phyloP scores from a whole-genome alignment of 1,140 invertebrate genomes.

The Oreohelix idahoensis region DNA sequence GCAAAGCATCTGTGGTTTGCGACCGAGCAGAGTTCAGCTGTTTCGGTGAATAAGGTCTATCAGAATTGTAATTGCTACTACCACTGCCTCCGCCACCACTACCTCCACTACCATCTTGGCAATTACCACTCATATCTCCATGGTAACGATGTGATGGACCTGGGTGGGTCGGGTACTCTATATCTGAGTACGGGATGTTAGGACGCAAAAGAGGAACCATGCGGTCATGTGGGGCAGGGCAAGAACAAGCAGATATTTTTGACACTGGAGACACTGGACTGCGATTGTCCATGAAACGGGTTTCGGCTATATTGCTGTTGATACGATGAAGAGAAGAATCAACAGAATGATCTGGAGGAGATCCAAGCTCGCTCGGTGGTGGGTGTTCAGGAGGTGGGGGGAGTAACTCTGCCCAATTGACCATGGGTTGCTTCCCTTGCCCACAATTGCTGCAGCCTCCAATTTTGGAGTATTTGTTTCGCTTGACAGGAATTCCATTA shows the following conservation, averaged over 20 bases:
- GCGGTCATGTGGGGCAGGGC: conserved; percentile 61
- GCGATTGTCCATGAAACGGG: conserved; percentile 50
- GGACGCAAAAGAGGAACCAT: conserved; percentile 52
- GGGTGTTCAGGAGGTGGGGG: conserved; percentile 87
- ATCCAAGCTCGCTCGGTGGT: conserved; percentile 76
- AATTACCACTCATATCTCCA: conserved; percentile 7
- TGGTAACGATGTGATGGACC: conserved; percentile 37
- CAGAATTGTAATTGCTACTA: conserved; percentile 36
- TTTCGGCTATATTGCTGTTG: conserved; percentile 46
- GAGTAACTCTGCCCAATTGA: conserved; percentile 83
- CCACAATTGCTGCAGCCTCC: conserved; percentile 54
- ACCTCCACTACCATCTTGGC: conserved; percentile 35
- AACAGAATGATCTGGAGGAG: background rate
- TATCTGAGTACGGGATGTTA: conserved; percentile 64
- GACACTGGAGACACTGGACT: conserved; percentile 66
- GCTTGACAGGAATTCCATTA: conserved; percentile 68
- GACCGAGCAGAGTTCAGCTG: conserved; percentile 55
- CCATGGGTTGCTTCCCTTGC: conserved; percentile 71
- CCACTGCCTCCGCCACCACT: conserved; percentile 28
- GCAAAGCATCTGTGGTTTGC: conserved; percentile 37
- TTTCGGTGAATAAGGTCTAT: conserved; percentile 55
- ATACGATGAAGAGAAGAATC: conserved; percentile 35
- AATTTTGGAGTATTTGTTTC: conserved; percentile 48
- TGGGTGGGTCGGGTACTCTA: conserved; percentile 55
- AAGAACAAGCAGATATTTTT: conserved; percentile 68